Percentiles rank a stretch among this genome's conserved stretches.
Evolutionary conservation across 2,888 invertebrate species (phyloP).

Genomic region (Tupiocoris notatus): DNA sequence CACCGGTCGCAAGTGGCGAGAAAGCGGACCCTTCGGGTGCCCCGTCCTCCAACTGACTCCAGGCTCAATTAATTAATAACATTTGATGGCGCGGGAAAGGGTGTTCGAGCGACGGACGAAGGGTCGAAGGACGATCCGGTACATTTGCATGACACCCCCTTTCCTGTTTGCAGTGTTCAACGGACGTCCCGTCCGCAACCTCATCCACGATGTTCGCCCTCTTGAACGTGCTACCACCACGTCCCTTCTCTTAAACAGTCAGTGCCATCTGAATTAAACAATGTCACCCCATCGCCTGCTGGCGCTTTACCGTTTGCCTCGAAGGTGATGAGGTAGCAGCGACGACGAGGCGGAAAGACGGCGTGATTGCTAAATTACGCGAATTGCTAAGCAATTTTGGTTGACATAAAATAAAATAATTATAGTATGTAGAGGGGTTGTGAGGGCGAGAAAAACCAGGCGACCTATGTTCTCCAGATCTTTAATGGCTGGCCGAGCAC

Average conservation of each 20-base stretch:
- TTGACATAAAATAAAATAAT: no score
- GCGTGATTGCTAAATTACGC: not conserved
- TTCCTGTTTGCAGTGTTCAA: not conserved
- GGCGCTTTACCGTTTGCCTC: not conserved
- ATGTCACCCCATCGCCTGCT: slow-evolving; percentile 2
- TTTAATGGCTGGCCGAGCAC: no score
- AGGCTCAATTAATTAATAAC: slow-evolving; percentile 37
- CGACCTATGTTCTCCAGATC: no score
- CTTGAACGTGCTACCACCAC: not conserved
- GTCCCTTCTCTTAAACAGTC: not conserved
- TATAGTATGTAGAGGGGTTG: no score
- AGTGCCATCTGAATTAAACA: slow-evolving; percentile 41
- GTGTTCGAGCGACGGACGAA: not conserved
- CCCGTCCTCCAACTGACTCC: not conserved
- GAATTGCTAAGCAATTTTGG: no score
- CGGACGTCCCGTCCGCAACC: not conserved
- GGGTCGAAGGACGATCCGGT: not conserved
- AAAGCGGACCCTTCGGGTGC: slow-evolving; percentile 6
- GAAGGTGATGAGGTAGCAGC: not conserved
- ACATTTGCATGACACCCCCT: slow-evolving; percentile 28
- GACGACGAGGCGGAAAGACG: not conserved
- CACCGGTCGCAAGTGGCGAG: slow-evolving; percentile 28
- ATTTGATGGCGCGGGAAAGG: slow-evolving; percentile 21
- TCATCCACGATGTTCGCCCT: not conserved
- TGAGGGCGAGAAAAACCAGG: no score